These are phyloP conservation scores for Ennomos fuscantarius DNA, from an alignment of 2,888 invertebrate species.

Conservation along the genomic window DNA sequence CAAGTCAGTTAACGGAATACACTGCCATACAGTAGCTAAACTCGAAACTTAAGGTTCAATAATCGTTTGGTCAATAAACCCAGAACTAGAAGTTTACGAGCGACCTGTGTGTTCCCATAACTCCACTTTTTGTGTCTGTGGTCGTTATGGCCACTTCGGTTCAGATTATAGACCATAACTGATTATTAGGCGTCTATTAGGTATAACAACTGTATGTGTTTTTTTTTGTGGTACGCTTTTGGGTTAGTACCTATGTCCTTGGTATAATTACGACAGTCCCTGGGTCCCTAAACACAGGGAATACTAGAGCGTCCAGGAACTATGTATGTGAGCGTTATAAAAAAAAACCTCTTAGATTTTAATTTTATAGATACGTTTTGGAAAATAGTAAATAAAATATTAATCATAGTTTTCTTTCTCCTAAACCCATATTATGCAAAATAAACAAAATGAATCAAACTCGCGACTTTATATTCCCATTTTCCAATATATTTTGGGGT, in stretches of 20 bases:
- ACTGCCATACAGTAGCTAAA: slow-evolving; percentile 9
- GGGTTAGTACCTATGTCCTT: neutral
- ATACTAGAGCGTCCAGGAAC: too few species aligned
- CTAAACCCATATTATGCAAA: too few species aligned
- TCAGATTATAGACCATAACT: slow-evolving; percentile 31
- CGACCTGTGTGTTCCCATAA: slow-evolving; percentile 42
- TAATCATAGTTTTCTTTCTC: too few species aligned
- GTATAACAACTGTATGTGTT: slow-evolving; percentile 7
- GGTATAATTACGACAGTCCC: too few species aligned
- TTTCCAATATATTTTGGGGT: slow-evolving; percentile 1
- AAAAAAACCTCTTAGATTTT: too few species aligned
- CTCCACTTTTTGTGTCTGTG: slow-evolving; percentile 35
- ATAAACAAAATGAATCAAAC: too few species aligned
- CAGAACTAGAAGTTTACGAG: slow-evolving; percentile 27
- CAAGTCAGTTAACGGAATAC: too few species aligned
- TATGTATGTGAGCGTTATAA: too few species aligned
- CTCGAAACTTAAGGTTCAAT: slow-evolving; percentile 15
- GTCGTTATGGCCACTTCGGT: slow-evolving; percentile 31
- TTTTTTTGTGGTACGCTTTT: slow-evolving; percentile 6
- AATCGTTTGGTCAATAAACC: slow-evolving; percentile 15
- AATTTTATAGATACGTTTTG: too few species aligned
- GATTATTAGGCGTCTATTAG: slow-evolving; percentile 20
- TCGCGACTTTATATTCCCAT: too few species aligned
- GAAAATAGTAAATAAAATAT: too few species aligned
- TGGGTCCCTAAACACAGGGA: too few species aligned